Evolutionary conservation across 2,113 vertebrate genomes (phyloP).

Genomic region (Hemichromis elongatus): DNA sequence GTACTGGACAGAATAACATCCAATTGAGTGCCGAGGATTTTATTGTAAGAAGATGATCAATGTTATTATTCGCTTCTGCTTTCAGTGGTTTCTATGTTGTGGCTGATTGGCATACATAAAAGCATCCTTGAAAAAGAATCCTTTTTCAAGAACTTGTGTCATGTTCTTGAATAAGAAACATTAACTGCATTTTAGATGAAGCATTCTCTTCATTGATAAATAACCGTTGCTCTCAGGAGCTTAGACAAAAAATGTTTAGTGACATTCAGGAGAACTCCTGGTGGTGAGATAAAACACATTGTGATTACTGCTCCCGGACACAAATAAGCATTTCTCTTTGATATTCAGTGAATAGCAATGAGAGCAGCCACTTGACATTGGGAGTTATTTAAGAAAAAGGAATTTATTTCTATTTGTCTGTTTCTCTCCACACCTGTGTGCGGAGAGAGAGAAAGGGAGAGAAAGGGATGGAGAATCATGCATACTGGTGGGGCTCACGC

Average conservation of each 20-base stretch:
- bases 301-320: neutral
- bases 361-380: neutral
- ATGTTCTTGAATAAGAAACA: neutral
- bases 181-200: neutral
- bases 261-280: neutral
- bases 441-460: neutral
- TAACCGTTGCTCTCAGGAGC: neutral
- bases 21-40: neutral
- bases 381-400: neutral
- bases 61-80: neutral
- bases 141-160: neutral
- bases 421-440: neutral
- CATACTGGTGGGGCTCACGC: neutral
- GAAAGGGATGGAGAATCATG: neutral
- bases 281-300: neutral
- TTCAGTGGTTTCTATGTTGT: neutral
- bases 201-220: neutral
- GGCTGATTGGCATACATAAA: neutral
- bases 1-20: neutral
- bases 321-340: neutral
- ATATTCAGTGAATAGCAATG: neutral
- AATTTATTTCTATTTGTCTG: neutral
- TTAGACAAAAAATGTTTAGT: neutral
- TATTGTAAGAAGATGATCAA: neutral
- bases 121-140: neutral